Conservation (phyloP, 37 sponge, comb jelly and placozoan species). For the Lycopodina hypogea region DNA sequence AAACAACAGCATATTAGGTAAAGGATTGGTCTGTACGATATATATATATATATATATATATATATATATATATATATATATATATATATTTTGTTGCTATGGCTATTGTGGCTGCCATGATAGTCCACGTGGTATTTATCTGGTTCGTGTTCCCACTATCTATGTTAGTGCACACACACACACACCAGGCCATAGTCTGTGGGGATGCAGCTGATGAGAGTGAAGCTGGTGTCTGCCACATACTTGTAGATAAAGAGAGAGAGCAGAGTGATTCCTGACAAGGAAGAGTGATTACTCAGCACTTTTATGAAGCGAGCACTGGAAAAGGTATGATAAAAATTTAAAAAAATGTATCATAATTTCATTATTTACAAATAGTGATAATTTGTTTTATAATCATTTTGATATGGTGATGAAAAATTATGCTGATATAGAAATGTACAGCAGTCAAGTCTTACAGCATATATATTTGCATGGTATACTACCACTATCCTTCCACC, state of each 20-base stretch:
- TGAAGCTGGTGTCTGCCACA: constrained; percentile 73
- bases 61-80: no score
- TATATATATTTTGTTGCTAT: no score
- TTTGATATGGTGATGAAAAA: neutral
- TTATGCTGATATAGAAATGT: neutral
- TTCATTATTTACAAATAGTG: neutral
- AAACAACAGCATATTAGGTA: no score
- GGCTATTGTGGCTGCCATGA: no score
- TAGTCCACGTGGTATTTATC: no score
- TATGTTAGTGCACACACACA: no score
- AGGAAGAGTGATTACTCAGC: constrained; percentile 52
- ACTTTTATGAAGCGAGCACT: constrained; percentile 49
- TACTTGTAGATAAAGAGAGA: constrained; percentile 76
- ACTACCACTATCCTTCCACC: no score
- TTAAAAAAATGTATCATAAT: neutral
- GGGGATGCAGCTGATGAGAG: constrained; percentile 62
- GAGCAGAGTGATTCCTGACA: constrained; percentile 63
- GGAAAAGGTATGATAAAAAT: neutral
- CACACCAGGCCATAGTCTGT: constrained; percentile 16
- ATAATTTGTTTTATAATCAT: neutral
- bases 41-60: no score
- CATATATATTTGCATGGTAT: no score
- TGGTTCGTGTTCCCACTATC: no score
- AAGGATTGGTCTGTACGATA: no score
- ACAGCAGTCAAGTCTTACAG: neutral